phyloP scores from a whole-genome alignment of 2,113 vertebrate genomes.

The Halcyon senegalensis region DNA sequence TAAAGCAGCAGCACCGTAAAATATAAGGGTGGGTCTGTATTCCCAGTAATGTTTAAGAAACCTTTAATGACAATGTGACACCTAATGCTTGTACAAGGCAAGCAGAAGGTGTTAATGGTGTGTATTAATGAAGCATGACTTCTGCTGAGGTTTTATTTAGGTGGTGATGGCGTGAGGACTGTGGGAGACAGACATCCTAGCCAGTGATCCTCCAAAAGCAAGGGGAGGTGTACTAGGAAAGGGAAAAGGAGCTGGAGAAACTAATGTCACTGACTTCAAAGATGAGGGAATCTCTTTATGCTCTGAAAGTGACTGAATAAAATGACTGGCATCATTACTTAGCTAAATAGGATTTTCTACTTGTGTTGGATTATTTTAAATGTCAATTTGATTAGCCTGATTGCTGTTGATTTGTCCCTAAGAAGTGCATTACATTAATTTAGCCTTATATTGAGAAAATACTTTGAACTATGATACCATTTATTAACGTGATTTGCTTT shows the following conservation, averaged over 20 bases:
- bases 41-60: background rate
- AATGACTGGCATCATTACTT: background rate
- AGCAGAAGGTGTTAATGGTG: background rate
- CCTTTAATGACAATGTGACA: background rate
- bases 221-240: background rate
- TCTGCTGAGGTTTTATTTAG: background rate
- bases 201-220: background rate
- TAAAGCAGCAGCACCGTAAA: background rate
- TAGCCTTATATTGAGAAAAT: background rate
- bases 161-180: background rate
- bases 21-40: background rate
- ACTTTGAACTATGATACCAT: background rate
- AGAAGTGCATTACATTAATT: background rate
- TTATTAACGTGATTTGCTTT: background rate
- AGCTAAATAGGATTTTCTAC: slow-evolving; percentile 9
- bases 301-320: background rate
- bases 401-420: background rate
- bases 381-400: background rate
- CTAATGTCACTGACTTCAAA: background rate
- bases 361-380: slow-evolving; percentile 1
- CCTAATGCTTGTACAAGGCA: background rate
- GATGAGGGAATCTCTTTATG: background rate
- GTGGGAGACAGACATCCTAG: background rate
- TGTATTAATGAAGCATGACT: background rate
- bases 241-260: background rate